phyloP scores from a whole-genome alignment of 2,797 vertebrate genomes.

The Rhinoraja longicauda region DNA sequence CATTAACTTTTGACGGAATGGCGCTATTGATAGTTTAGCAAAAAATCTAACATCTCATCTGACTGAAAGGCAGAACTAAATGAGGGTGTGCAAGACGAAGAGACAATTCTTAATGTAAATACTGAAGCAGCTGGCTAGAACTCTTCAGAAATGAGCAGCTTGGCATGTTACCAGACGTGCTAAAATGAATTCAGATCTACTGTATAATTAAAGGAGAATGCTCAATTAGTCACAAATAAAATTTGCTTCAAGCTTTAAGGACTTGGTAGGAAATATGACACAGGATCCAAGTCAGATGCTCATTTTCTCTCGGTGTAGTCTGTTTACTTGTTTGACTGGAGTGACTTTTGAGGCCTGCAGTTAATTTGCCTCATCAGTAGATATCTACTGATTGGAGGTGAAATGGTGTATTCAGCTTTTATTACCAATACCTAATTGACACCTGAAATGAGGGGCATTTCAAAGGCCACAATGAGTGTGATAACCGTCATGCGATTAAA shows the following conservation, averaged over 20 bases:
- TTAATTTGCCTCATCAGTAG: not conserved
- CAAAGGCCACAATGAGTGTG: no score
- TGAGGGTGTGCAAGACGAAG: not conserved
- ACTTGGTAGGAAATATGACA: not conserved
- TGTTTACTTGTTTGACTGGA: not conserved
- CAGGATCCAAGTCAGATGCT: not conserved
- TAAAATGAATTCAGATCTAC: not conserved
- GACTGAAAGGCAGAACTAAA: conserved; percentile 9
- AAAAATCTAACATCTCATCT: not conserved
- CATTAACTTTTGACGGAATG: conserved; percentile 5
- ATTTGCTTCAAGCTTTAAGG: not conserved
- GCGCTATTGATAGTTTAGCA: not conserved
- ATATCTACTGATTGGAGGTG: not conserved
- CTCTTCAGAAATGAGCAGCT: not conserved
- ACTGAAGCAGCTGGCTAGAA: conserved; percentile 14
- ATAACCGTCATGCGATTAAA: no score
- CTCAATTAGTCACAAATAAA: not conserved
- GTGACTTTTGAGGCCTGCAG: not conserved
- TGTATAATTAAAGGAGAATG: not conserved
- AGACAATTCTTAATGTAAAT: conserved; percentile 20
- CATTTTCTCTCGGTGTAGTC: not conserved
- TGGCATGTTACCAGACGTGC: not conserved
- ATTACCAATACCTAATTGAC: no score
- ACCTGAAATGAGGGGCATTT: no score
- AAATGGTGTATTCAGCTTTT: not conserved